Evolutionary conservation across 2,888 invertebrate species (phyloP).

Genomic region (Mellilla xanthometata): DNA sequence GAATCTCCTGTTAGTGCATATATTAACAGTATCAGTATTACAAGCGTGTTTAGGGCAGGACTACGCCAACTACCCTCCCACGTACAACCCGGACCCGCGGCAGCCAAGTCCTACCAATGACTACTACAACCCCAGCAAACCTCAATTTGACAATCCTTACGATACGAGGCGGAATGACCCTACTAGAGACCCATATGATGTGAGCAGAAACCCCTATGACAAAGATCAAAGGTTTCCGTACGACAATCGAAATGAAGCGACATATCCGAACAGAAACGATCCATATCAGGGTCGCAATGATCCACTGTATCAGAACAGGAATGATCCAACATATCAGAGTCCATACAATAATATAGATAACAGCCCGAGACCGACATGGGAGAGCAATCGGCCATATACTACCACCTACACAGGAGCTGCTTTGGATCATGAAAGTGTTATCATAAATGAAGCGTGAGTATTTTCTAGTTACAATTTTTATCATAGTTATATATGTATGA

Average conservation of each 20-base stretch:
- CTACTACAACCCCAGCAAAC: constrained; percentile 49
- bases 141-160: constrained; percentile 66
- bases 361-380: constrained; percentile 59
- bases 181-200: constrained; percentile 36
- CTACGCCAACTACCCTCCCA: constrained; percentile 49
- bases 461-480: neutral
- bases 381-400: constrained; percentile 48
- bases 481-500: neutral
- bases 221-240: constrained; percentile 41
- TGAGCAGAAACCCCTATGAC: constrained; percentile 44
- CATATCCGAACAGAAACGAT: constrained; percentile 33
- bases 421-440: constrained; percentile 73
- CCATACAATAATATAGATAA: constrained; percentile 43
- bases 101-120: constrained; percentile 64
- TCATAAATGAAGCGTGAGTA: constrained; percentile 82
- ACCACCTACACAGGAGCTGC: constrained; percentile 52
- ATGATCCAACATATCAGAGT: constrained; percentile 42
- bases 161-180: constrained; percentile 52
- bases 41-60: constrained; percentile 60
- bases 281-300: constrained; percentile 32
- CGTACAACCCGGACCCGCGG: constrained; percentile 58
- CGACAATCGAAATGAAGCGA: constrained; percentile 38
- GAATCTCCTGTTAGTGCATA: constrained; percentile 59
- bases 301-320: constrained; percentile 45
- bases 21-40: constrained; percentile 46